Evolutionary conservation across 2,888 invertebrate species (phyloP).

Genomic region (Mesoligia furuncula): DNA sequence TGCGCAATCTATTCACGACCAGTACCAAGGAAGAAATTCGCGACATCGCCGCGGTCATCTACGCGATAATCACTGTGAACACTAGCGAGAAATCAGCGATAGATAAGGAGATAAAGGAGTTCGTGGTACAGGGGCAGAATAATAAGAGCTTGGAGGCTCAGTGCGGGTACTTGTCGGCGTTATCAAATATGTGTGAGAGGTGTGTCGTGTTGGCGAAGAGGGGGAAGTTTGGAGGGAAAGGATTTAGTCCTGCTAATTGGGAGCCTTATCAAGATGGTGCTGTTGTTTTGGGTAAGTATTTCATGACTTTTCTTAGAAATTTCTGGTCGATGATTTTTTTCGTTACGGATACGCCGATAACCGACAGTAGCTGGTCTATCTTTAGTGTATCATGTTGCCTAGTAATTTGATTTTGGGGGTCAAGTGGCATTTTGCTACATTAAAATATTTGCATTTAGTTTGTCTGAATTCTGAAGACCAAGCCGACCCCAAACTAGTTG

Average conservation of each 20-base stretch:
- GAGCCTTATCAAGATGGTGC: constrained; percentile 91
- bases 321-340: too few species aligned
- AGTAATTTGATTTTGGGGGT: background rate
- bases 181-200: constrained; percentile 93
- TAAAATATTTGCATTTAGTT: background rate
- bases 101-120: constrained; percentile 88
- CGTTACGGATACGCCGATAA: too few species aligned
- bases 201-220: constrained; percentile 89
- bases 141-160: constrained; percentile 93
- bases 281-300: constrained; percentile 89
- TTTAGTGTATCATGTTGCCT: too few species aligned
- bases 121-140: constrained; percentile 87
- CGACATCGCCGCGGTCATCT: constrained; percentile 93
- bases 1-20: constrained; percentile 92
- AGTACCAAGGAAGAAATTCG: constrained; percentile 94
- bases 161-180: constrained; percentile 94
- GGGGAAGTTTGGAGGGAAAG: constrained; percentile 84
- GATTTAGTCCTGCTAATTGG: constrained; percentile 88
- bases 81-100: constrained; percentile 88
- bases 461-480: background rate
- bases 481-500: background rate
- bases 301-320: too few species aligned
- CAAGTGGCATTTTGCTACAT: background rate
- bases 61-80: constrained; percentile 93
- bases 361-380: too few species aligned